Percentiles rank a stretch among this genome's conserved stretches.
Conservation (phyloP, 2,797 vertebrate genomes). For the Graptemys geographica region DNA sequence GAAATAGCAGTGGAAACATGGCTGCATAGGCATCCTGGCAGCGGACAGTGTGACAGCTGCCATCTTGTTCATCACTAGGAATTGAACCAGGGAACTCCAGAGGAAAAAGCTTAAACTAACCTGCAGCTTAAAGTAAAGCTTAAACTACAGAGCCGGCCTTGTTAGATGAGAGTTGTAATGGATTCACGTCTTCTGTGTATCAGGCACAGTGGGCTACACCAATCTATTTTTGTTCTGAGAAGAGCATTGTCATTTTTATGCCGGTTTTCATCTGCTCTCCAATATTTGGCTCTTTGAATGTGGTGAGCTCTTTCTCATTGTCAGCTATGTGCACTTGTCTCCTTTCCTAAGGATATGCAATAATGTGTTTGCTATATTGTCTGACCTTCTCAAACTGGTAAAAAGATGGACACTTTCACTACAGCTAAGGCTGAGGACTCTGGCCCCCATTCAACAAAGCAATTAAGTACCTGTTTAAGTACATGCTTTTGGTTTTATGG, state of each 20-base stretch:
- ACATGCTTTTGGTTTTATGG: constrained; percentile 3
- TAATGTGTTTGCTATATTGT: constrained; percentile 49
- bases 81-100: not conserved
- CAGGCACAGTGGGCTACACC: constrained; percentile 23
- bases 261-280: constrained; percentile 49
- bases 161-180: constrained; percentile 16
- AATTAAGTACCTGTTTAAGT: constrained; percentile 52
- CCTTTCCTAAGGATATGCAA: constrained; percentile 55
- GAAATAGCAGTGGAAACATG: not conserved
- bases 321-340: constrained; percentile 43
- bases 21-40: not conserved
- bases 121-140: not conserved
- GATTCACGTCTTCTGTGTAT: not conserved
- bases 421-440: constrained; percentile 46
- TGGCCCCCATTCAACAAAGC: constrained; percentile 63
- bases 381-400: constrained; percentile 62
- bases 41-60: not conserved
- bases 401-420: constrained; percentile 66
- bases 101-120: not conserved
- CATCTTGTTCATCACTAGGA: not conserved
- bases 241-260: constrained; percentile 39
- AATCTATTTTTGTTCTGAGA: constrained; percentile 19
- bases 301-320: constrained; percentile 41
- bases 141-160: not conserved
- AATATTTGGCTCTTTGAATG: constrained; percentile 49